phyloP scores from a whole-genome alignment of 2,797 vertebrate genomes.

The Lepus oiostolus region DNA sequence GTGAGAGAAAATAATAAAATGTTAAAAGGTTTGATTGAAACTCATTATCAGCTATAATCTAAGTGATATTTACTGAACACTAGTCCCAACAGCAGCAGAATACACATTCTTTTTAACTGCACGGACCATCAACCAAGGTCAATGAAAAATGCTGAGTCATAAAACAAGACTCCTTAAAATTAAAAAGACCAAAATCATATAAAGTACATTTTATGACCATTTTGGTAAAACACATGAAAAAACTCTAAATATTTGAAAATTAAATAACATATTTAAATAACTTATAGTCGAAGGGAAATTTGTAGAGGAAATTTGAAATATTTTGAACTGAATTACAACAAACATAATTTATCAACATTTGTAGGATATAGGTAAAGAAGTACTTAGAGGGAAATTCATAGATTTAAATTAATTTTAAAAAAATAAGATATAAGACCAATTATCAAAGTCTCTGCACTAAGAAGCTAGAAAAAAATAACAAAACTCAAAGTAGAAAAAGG shows the following conservation, averaged over 20 bases:
- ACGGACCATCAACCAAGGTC: neutral
- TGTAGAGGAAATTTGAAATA: neutral
- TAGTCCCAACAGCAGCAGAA: too few species aligned
- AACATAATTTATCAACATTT: neutral
- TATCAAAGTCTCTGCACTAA: neutral
- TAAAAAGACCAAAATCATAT: neutral
- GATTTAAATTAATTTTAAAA: neutral
- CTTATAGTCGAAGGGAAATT: neutral
- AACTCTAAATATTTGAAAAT: constrained; percentile 23
- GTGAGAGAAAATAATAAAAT: neutral
- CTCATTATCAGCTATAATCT: neutral
- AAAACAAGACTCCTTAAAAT: neutral
- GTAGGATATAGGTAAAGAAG: neutral
- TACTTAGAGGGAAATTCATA: neutral
- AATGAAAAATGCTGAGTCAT: neutral
- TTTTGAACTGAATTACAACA: neutral
- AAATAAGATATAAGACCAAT: neutral
- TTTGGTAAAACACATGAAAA: neutral
- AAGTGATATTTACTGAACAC: neutral
- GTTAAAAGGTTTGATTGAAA: neutral
- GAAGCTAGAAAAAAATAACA: neutral
- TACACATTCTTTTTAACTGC: too few species aligned
- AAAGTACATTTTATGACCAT: neutral
- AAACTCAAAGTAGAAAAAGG: neutral
- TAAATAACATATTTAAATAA: constrained; percentile 22